These are phyloP conservation scores for Canis aureus DNA, from an alignment of 2,113 vertebrate species.

Conservation along the genomic window DNA sequence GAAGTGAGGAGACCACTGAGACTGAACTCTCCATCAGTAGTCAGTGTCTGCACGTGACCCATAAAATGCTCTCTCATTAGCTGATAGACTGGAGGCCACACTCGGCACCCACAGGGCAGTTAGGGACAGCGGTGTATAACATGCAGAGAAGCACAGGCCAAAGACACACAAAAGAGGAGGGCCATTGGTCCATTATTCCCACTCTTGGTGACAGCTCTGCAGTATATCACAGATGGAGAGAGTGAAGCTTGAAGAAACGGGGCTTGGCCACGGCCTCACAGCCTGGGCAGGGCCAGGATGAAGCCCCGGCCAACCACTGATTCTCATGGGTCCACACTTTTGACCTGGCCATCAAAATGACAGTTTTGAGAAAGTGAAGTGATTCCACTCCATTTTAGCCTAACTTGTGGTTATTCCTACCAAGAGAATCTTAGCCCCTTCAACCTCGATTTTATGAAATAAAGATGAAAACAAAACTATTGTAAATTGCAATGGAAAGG, in stretches of 20 bases:
- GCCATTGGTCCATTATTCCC: not conserved
- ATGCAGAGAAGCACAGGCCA: slow-evolving; percentile 29
- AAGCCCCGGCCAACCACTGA: not conserved
- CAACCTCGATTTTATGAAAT: not conserved
- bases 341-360: not conserved
- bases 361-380: not conserved
- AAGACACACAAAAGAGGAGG: not conserved
- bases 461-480: slow-evolving; percentile 12
- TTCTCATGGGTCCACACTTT: not conserved
- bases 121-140: not conserved
- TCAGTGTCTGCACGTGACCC: not conserved
- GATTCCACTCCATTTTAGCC: slow-evolving; percentile 30
- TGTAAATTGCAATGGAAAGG: not conserved
- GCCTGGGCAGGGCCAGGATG: not conserved
- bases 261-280: not conserved
- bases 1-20: not conserved
- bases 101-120: not conserved
- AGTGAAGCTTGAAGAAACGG: not conserved
- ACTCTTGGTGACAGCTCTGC: not conserved
- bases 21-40: not conserved
- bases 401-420: not conserved
- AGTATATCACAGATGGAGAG: slow-evolving; percentile 1
- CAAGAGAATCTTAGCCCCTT: not conserved
- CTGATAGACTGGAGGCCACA: too few relatives aligned
- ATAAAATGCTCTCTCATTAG: not conserved